Evolutionary conservation across 2,797 vertebrate species (phyloP), one percentile per base, ranked within the genome.

Genomic region (Arremon brunneinucha): DNA sequence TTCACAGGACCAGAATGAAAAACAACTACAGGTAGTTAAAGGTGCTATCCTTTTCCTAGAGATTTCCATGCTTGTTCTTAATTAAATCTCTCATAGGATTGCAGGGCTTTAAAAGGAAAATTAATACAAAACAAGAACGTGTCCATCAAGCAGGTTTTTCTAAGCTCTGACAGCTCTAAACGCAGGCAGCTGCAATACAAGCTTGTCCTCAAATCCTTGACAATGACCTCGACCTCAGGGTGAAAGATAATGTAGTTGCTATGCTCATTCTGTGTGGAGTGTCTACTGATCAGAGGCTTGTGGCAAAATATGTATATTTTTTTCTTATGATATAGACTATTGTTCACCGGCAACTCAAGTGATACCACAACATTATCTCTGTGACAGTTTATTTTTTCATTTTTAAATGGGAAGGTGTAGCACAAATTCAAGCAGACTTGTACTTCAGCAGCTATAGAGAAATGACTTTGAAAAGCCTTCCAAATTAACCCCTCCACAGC

Each of bases 181-280:
- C 83, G 95, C 92, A 97, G 92, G 93, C 96, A 96, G 96, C 94
- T 96, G 94, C 95, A 96, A 96, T 94, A 96, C 93, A 97, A 97
- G 93, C 94, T 94, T 97, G 94, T 97, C 96, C 93, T 97, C 96
- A 95, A 95, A 96, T 97, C 96, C 94, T 97, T 97, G 97, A 97
- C 94, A 96, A 94, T 97, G 94, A 94, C 97, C 96, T 97, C 93
- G 92, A 97, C 96, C 97, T 95, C 81, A 19, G 95, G 96, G 95
- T 97, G 97, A 97, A 97, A 97, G 96, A 97, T 97, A 97, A 97
- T 97, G 96, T 94, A 97, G 94, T 97, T 96, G 96, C 95, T 96
- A 88, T 91, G 94, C 94, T 96, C 94, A 75, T 96, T 97, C 95
- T 88, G 69, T 85, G 83, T 74, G 57, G 94, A 80, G 79, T 92